phyloP scores from a whole-genome alignment of 2,888 invertebrate genomes.

The Cataglyphis cursor region DNA sequence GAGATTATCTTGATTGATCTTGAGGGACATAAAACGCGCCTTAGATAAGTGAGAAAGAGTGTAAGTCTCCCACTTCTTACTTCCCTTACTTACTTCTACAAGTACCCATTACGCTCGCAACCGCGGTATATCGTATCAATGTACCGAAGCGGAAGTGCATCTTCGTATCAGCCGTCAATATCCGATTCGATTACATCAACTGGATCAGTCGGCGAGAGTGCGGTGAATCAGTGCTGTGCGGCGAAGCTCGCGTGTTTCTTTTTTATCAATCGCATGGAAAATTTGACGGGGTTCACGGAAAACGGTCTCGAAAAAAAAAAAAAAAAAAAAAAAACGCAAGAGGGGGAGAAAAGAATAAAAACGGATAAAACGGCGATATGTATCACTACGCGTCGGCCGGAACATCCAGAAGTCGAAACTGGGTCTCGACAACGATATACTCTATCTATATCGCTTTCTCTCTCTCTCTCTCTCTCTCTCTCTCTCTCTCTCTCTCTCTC shows the following conservation, averaged over 20 bases:
- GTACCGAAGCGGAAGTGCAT: conserved; percentile 40
- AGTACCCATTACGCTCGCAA: background rate
- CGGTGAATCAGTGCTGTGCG: conserved; percentile 26
- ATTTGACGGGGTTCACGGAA: conserved; percentile 63
- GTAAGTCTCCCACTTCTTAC: conserved; percentile 16
- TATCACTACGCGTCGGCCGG: conserved; percentile 29
- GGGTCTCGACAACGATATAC: conserved; percentile 60
- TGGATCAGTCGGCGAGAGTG: conserved; percentile 29
- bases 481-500: conserved; percentile 29
- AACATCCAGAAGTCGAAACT: conserved; percentile 64
- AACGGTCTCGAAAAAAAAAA: conserved; percentile 60
- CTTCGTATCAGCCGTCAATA: conserved; percentile 57
- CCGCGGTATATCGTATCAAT: conserved; percentile 28
- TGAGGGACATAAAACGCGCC: conserved; percentile 2
- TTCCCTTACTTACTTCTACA: background rate
- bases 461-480: conserved; percentile 27
- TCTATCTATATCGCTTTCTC: conserved; percentile 25
- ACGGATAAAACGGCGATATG: conserved; percentile 47
- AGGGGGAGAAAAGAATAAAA: conserved; percentile 6
- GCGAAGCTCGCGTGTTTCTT: conserved; percentile 17
- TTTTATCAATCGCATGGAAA: conserved; percentile 61
- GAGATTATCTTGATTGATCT: conserved; percentile 23
- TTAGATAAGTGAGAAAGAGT: conserved; percentile 37
- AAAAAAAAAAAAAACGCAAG: conserved; percentile 49
- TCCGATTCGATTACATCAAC: conserved; percentile 51